Conservation (phyloP, 2,113 vertebrate genomes). For the Copsychus sechellarum region DNA sequence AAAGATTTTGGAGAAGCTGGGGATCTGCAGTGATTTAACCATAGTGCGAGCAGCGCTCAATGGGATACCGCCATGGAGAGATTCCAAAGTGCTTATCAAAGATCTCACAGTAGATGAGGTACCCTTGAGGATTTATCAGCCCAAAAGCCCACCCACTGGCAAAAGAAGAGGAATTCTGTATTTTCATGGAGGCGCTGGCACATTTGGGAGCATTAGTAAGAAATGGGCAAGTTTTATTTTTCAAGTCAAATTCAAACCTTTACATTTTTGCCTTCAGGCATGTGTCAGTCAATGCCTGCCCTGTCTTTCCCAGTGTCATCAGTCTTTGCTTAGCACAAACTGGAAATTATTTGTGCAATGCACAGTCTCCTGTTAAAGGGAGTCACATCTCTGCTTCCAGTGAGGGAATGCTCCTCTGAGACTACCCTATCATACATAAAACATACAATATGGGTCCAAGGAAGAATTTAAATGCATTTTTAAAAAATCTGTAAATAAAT, state of each 20-base stretch:
- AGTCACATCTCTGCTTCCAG: not conserved
- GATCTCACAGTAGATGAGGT: constrained; percentile 73
- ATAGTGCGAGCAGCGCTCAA: constrained; percentile 29
- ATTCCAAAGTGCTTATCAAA: constrained; percentile 65
- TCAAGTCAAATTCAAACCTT: not conserved
- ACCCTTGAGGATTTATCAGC: constrained; percentile 78
- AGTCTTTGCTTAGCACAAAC: not conserved
- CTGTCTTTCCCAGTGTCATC: not conserved
- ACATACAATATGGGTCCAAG: not conserved
- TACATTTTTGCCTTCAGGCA: not conserved
- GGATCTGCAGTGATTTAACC: constrained; percentile 71
- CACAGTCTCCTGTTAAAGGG: not conserved
- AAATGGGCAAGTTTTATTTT: not conserved
- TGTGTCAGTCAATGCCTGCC: not conserved
- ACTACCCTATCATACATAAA: not conserved
- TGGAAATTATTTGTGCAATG: not conserved
- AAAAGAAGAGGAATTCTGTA: constrained; percentile 75
- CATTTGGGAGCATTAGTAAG: constrained; percentile 79
- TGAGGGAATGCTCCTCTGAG: not conserved
- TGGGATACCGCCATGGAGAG: constrained; percentile 9
- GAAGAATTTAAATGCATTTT: not conserved
- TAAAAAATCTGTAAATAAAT: not conserved
- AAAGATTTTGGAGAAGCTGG: constrained; percentile 74
- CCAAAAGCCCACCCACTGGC: constrained; percentile 33
- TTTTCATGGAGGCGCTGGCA: constrained; percentile 79